Base-by-base conservation (phyloP, 92 coral and sea anemone genomes). In the Phenganax marumi region DNA sequence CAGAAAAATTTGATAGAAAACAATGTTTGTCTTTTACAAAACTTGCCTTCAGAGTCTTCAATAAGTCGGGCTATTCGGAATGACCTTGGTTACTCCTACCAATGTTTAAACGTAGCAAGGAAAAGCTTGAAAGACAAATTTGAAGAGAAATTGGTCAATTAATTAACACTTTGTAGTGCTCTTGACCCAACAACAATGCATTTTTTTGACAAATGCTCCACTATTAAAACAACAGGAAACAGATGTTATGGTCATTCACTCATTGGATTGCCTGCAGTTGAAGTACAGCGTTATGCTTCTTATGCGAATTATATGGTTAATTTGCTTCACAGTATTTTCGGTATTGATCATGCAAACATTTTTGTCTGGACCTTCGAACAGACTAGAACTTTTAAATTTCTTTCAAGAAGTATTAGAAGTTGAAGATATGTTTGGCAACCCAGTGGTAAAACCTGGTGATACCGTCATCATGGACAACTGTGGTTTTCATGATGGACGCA, bases 241-340 rank as follows among this genome's bases (percentile, higher is more conserved):
- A 25, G 88, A 79, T 39, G 9, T 50, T 87, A 87, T 33, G 82
- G 88, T 12, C 87, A 87, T 63, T 61, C 84, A 19, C 70, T 82
- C 11, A 39, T 81, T 66, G 82, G 89, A 24, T n/a, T n/a, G n/a
- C 77, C 81, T 18, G 84, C 93, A 46, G 50, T 87, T 33, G 93
- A 90, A 68, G 72, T 90, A 63, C 89, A 90, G 55, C 84, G 90
- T 17, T 90, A 90, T 52, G 87, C 87, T 8, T 90, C 93, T 24
- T 77, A 87, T 63, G 89, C 89, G 1, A 88, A 79, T 21, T 88
- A 71, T 70, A 88, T 84, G 2, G 51, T 88, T 52, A 89, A 82
- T 25, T n/a, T n/a, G n/a, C n/a, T n/a, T n/a, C n/a, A n/a, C n/a
- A n/a, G n/a, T n/a, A n/a, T n/a, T n/a, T n/a, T 19, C 17, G 89